A percentile compares a stretch with the other conserved stretches of the same genome.
Conservation (phyloP, 2,888 invertebrate species). For the Hydropsyche betteni region DNA sequence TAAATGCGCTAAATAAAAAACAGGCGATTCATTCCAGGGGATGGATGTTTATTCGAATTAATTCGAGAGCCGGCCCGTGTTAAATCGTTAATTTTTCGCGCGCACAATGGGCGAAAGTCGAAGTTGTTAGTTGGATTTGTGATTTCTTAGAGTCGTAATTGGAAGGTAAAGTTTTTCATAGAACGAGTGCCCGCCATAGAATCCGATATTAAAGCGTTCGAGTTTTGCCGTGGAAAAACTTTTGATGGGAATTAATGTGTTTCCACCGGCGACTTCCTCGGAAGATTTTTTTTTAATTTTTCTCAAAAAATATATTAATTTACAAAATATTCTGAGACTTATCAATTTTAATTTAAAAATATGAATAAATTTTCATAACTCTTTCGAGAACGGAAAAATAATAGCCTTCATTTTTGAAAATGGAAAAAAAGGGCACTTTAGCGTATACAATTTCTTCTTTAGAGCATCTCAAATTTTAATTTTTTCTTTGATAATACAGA, state of each 20-base stretch:
- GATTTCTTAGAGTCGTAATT: constrained; percentile 29
- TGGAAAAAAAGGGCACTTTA: no score
- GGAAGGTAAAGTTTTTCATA: constrained; percentile 33
- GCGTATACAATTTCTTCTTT: no score
- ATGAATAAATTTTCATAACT: no score
- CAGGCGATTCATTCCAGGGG: not conserved
- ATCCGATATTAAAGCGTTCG: constrained; percentile 29
- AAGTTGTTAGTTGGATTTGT: constrained; percentile 29
- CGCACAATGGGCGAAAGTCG: constrained; percentile 18
- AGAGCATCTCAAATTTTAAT: no score
- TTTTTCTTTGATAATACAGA: no score
- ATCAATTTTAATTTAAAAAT: no score
- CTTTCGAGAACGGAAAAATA: no score
- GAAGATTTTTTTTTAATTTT: constrained; percentile 21
- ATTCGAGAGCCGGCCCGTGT: not conserved
- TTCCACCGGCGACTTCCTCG: constrained; percentile 19
- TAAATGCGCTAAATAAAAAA: no score
- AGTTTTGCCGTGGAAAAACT: constrained; percentile 26
- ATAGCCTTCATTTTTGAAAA: no score
- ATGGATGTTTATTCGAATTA: not conserved
- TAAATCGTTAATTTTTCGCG: constrained; percentile 14
- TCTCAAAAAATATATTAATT: not conserved
- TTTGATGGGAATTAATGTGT: constrained; percentile 32
- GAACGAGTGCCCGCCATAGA: constrained; percentile 29
- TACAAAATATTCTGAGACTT: no score